phyloP scores from a whole-genome alignment of 2,797 vertebrate species.

The Galagoides demidoff region DNA sequence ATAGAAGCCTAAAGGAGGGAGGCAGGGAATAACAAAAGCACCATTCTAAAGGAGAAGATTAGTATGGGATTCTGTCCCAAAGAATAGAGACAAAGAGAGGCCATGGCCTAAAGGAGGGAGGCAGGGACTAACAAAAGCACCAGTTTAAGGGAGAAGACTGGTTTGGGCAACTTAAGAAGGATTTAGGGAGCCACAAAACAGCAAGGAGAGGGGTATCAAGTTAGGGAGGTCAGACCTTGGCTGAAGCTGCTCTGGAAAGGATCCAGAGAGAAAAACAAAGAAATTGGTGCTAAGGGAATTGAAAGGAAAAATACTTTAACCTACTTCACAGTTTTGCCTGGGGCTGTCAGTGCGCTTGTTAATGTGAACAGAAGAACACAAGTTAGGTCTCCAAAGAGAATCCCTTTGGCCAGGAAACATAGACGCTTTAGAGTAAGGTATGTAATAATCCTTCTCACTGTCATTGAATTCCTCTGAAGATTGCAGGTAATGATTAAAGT shows the following conservation, averaged over 20 bases:
- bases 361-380: background rate
- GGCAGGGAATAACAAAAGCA: background rate
- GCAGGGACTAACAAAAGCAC: background rate
- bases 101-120: background rate
- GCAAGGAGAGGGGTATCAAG: background rate
- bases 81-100: background rate
- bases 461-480: conserved; percentile 65
- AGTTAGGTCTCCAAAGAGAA: background rate
- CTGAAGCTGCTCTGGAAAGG: background rate
- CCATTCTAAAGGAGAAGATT: background rate
- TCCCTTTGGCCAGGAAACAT: background rate
- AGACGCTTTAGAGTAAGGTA: conserved; percentile 45
- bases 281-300: background rate
- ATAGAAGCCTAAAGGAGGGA: background rate
- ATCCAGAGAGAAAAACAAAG: background rate
- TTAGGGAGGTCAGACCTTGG: background rate
- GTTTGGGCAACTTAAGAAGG: no score
- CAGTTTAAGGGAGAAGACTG: background rate
- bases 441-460: conserved; percentile 43
- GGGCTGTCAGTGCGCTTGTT: background rate
- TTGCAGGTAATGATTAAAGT: conserved; percentile 48
- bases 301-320: background rate
- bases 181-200: background rate
- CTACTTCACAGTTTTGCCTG: conserved; percentile 24
- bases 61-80: no score